Conservation (phyloP, 92 coral and sea anemone genomes). For the Phenganax marumi region DNA sequence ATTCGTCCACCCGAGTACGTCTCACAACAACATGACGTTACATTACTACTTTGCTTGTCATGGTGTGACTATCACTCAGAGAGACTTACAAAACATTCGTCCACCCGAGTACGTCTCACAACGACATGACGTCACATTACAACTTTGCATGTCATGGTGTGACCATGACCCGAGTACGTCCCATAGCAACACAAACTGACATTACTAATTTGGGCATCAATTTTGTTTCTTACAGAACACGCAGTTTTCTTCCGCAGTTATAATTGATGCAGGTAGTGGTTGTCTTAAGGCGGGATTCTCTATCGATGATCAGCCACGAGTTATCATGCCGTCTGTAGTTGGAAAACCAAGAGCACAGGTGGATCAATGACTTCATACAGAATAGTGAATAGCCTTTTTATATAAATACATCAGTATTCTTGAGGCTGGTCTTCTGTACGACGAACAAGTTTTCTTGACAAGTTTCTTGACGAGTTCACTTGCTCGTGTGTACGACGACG, state of each 20-base stretch:
- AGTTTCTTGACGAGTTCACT: no score
- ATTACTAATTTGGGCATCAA: background rate
- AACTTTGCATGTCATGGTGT: no score
- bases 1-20: no score
- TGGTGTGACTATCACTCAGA: no score
- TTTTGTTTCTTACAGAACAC: constrained; percentile 3
- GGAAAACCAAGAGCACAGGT: constrained; percentile 89
- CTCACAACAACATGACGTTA: background rate
- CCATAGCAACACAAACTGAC: background rate
- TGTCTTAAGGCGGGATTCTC: constrained; percentile 96
- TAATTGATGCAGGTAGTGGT: constrained; percentile 94
- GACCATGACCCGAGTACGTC: no score
- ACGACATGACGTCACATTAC: no score
- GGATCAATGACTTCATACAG: background rate
- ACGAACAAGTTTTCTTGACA: no score
- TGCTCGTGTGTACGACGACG: no score
- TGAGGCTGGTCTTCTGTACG: background rate
- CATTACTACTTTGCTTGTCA: background rate
- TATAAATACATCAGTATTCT: background rate
- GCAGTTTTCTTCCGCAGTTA: constrained; percentile 51
- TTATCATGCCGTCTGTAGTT: constrained; percentile 80
- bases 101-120: no score
- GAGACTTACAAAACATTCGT: no score
- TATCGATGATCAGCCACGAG: constrained; percentile 77
- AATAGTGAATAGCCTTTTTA: background rate